Base-by-base conservation (phyloP, 2,888 invertebrate species). In the Mellilla xanthometata region DNA sequence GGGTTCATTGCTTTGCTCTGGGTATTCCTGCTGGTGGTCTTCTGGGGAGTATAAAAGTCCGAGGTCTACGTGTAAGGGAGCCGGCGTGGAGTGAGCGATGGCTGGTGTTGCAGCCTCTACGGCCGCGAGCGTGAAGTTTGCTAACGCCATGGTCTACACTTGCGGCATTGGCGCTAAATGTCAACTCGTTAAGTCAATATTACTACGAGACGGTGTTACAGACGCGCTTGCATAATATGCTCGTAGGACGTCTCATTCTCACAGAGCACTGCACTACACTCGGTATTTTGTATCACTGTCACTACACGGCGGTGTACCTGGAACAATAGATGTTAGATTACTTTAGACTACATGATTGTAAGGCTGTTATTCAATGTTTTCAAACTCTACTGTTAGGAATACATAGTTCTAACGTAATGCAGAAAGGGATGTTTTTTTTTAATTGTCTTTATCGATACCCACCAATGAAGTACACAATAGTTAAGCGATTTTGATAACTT, bases 31-130 rank as follows among this genome's bases (percentile, higher is more conserved):
- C 44, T 76, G 81, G 15, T 76, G 72, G 24, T 82, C 81, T 41
- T 81, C 86, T 12, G 89, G 89, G 1, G 83, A 79, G 62, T 87
- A 89, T 2, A 89, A 72, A n/a, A 89, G 65, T 39, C 86, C 85
- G 23, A 88, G 71, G 47, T 73, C 71, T 19, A 82, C 76, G 22
- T 72, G 75, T 10, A 85, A 60, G 6, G 88, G 85, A 12, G 71
- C 61, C 5, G 85, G 61, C 2, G 82, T 65, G 7, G 87, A 75
- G 23, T 76, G 65, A 13, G 67, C 60, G 34, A 87, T 65, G 33
- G 75, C 71, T 19, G 88, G 87, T 42, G 84, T 76, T 44, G 80
- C 81, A 12, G 67, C 75, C 11, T 70, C 72, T 45, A 74, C 74
- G 49, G 76, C 68, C 43, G 82, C 75, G 52, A 83, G 65, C 59